Conservation (phyloP, 2,888 invertebrate species). For the Aelia acuminata region DNA sequence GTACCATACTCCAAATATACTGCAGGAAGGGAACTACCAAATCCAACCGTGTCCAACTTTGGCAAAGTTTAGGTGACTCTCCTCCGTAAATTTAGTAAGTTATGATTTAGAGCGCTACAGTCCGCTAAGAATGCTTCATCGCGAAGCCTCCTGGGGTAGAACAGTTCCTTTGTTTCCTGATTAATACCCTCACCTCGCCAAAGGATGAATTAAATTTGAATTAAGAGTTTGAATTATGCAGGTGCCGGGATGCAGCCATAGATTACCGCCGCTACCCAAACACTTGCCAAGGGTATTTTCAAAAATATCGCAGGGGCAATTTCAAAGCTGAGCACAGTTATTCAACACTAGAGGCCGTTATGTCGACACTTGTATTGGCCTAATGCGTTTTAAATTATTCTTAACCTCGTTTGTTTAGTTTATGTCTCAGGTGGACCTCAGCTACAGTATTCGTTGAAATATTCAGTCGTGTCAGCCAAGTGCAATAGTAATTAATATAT, state of each 20-base stretch:
- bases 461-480: not conserved
- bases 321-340: not conserved
- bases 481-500: not conserved
- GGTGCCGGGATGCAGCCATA: not conserved
- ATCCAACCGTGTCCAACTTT: not conserved
- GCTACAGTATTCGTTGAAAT: not conserved
- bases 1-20: not conserved
- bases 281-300: not conserved
- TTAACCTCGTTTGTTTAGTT: not conserved
- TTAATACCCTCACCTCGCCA: constrained; percentile 29
- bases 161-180: constrained; percentile 16
- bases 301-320: not conserved
- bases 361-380: not conserved
- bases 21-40: not conserved
- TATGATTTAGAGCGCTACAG: not conserved
- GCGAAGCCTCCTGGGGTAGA: not conserved
- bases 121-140: not conserved
- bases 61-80: not conserved
- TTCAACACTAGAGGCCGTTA: not conserved
- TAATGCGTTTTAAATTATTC: constrained; percentile 28
- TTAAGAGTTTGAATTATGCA: constrained; percentile 20
- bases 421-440: not conserved
- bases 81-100: constrained; percentile 1
- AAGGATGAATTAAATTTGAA: constrained; percentile 40
- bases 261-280: not conserved